These are phyloP conservation scores for Noctilio leporinus DNA, from an alignment of 2,113 vertebrate species.

Conservation along the genomic window DNA sequence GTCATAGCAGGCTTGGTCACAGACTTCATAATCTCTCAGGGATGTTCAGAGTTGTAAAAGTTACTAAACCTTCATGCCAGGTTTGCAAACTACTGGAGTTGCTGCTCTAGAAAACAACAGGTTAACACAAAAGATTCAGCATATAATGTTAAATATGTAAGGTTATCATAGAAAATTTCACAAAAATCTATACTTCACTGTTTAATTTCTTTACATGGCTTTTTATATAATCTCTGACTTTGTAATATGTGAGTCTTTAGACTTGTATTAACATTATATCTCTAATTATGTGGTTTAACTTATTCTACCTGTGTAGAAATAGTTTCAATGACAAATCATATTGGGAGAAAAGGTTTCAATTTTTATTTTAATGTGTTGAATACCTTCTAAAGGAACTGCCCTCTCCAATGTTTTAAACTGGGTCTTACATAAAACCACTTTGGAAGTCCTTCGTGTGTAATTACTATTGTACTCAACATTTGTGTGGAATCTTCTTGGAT, in stretches of 20 bases:
- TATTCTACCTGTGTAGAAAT: not conserved
- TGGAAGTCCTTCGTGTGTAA: slow-evolving; percentile 11
- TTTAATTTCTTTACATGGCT: not conserved
- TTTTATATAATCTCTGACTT: not conserved
- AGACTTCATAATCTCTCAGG: not conserved
- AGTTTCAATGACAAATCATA: not conserved
- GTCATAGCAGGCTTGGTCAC: not conserved
- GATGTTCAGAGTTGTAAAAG: not conserved
- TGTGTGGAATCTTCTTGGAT: not conserved
- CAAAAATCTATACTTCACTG: not conserved
- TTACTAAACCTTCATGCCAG: not conserved
- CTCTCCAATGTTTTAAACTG: not conserved
- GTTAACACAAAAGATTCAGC: not conserved
- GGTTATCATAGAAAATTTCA: not conserved
- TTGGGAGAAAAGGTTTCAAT: not conserved
- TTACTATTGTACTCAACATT: slow-evolving; percentile 24
- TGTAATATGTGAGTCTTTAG: not conserved
- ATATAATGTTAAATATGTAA: not conserved
- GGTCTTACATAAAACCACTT: not conserved
- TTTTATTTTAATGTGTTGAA: not conserved
- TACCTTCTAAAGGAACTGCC: not conserved
- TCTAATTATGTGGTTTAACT: not conserved
- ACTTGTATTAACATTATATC: not conserved
- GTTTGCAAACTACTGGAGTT: not conserved
- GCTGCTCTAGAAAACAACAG: not conserved